Percentiles rank a stretch among this genome's conserved stretches.
phyloP scores from a whole-genome alignment of 1,140 invertebrate species.

The Drepana arcuata region DNA sequence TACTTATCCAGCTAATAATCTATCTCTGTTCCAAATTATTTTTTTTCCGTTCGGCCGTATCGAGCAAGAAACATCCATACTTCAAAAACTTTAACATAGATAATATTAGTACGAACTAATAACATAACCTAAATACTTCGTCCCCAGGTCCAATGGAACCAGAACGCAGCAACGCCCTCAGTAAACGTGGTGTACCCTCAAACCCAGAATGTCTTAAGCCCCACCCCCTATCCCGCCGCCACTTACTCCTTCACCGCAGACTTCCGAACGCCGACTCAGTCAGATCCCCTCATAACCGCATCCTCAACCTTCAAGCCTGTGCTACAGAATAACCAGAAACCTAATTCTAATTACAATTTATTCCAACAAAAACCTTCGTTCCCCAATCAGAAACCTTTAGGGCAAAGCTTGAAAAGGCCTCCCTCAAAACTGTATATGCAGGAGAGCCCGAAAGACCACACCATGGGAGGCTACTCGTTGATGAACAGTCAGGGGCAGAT shows the following conservation, averaged over 20 bases:
- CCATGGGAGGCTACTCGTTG: slow-evolving; percentile 32
- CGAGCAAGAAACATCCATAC: too few species aligned
- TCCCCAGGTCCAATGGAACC: slow-evolving; percentile 77
- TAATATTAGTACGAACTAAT: too few species aligned
- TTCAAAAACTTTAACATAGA: too few species aligned
- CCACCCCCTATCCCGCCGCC: slow-evolving; percentile 75
- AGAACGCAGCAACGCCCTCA: slow-evolving; percentile 69
- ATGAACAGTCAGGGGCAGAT: slow-evolving; percentile 49
- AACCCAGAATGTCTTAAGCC: slow-evolving; percentile 73
- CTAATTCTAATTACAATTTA: slow-evolving; percentile 40
- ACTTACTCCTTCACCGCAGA: slow-evolving; percentile 87
- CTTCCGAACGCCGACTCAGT: slow-evolving; percentile 76
- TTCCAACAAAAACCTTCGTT: slow-evolving; percentile 54
- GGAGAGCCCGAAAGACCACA: slow-evolving; percentile 42
- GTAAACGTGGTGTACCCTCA: slow-evolving; percentile 76
- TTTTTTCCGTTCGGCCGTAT: too few species aligned
- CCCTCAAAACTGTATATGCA: slow-evolving; percentile 48
- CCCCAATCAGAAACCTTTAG: slow-evolving; percentile 31
- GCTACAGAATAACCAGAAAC: slow-evolving; percentile 53
- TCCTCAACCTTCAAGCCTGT: slow-evolving; percentile 66
- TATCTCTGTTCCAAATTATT: too few species aligned
- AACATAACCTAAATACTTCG: background rate
- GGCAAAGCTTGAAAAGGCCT: slow-evolving; percentile 38
- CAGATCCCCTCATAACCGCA: slow-evolving; percentile 63
- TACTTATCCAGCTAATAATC: too few species aligned